Base-by-base conservation (phyloP, 2,888 invertebrate species). In the Xanthia togata region DNA sequence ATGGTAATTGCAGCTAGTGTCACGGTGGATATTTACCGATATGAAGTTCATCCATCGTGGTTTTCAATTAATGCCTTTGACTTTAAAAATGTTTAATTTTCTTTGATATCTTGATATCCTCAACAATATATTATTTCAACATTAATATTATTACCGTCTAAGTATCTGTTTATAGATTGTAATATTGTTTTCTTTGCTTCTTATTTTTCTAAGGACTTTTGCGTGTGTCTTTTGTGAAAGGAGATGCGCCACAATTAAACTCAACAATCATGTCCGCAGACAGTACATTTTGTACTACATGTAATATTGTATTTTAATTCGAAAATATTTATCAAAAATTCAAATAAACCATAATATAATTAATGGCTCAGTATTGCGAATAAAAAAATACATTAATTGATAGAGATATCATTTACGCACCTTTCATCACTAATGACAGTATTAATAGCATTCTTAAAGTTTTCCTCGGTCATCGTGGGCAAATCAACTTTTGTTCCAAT, bases 401-500 rank as follows among this genome's bases (percentile, higher is more conserved):
- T 57, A 26, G 5, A 26, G 0, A 44, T 5, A 44, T 47, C 2
- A 63, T 63, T 26, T 2, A 68, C 75, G 5, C 2, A 79, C 81
- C 75, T 75, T 38, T 81, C 44, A 59, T 79, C 53, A 6, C 35
- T 41, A 41, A 80, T 63, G 0, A 73, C 17, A 35, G 41, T 35
- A 17, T 23, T 57, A 2, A 79, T 80, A 63, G 78, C 57, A 63
- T 73, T 63, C 23, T 31, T 79, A 12, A 79, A 79, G 2, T 80
- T 57, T 20, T 63, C 62, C 1, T 57, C 73, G 11, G 78, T 79
- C 62, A 79, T 63, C 14, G 81, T 63, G 0, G 20, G n/a, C 8
- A 68, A 26, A 57, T 80, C 50, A 9, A 80, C 35, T 63, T 63
- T 73, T 8, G 14, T 17, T 20, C 81, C 78, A 63, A 79, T 79